These are phyloP conservation scores for Drosophila atripex DNA, from an alignment of 2,888 invertebrate species.

Conservation along the genomic window DNA sequence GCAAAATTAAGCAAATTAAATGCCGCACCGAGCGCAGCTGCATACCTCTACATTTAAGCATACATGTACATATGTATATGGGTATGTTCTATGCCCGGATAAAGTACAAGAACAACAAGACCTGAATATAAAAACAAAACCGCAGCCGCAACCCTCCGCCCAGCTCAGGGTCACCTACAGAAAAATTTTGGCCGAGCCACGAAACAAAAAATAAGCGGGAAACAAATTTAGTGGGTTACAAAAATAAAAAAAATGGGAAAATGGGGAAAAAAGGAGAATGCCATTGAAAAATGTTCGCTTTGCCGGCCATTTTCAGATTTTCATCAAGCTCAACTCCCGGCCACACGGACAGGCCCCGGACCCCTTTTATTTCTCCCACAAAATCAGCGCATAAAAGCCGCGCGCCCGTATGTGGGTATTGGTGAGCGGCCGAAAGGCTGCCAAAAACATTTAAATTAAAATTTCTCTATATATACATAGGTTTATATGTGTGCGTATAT, in stretches of 20 bases:
- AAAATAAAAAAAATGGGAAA: conserved; percentile 12
- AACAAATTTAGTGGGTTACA: conserved; percentile 10
- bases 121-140: conserved; percentile 31
- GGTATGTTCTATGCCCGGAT: conserved; percentile 23
- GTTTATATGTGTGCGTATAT: conserved; percentile 9
- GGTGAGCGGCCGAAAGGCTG: conserved; percentile 57
- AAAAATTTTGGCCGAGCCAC: conserved; percentile 30
- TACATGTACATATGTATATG: conserved; percentile 30
- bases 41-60: conserved; percentile 54
- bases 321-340: conserved; percentile 58
- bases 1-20: conserved; percentile 79
- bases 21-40: conserved; percentile 70
- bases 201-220: conserved; percentile 32
- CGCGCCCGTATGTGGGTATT: conserved; percentile 52
- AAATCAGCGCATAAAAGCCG: conserved; percentile 74
- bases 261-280: conserved; percentile 27
- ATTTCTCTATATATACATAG: conserved; percentile 41
- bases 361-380: conserved; percentile 19
- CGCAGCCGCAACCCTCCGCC: conserved; percentile 50
- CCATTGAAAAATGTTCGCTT: conserved; percentile 71
- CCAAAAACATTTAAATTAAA: conserved; percentile 79
- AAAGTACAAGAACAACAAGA: conserved; percentile 20
- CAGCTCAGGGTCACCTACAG: conserved; percentile 69
- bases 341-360: conserved; percentile 24
- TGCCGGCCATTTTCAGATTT: conserved; percentile 72